phyloP scores from a whole-genome alignment of 2,888 invertebrate species.

The Caenorhabditis plicata region DNA sequence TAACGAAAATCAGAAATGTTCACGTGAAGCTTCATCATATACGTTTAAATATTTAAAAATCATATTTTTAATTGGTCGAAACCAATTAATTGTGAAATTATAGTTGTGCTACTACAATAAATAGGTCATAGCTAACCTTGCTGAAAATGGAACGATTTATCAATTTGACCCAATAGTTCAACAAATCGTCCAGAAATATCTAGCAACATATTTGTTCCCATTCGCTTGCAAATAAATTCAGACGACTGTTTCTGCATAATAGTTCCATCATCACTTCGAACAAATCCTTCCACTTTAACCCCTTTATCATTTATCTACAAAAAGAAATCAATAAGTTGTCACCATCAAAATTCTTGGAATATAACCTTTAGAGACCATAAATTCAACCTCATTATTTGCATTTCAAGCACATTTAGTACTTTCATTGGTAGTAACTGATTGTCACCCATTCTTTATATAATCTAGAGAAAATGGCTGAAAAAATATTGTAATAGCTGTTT shows the following conservation, averaged over 20 bases:
- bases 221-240: constrained; percentile 18
- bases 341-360: not conserved
- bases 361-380: constrained; percentile 27
- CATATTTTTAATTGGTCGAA: too few species aligned
- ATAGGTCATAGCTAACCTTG: too few species aligned
- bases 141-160: too few species aligned
- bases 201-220: constrained; percentile 14
- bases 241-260: constrained; percentile 15
- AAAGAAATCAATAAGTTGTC: not conserved
- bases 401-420: constrained; percentile 29
- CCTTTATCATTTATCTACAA: constrained; percentile 10
- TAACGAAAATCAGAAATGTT: too few species aligned
- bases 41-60: too few species aligned
- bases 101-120: too few species aligned
- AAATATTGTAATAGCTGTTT: not conserved
- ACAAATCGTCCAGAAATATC: constrained; percentile 21
- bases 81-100: too few species aligned
- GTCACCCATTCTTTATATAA: constrained; percentile 6
- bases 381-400: constrained; percentile 17
- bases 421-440: constrained; percentile 10
- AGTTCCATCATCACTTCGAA: constrained; percentile 11
- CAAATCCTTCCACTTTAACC: constrained; percentile 18
- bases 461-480: not conserved
- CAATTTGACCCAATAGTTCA: constrained; percentile 24
- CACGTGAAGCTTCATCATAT: too few species aligned